These are phyloP conservation scores for Carcina quercana DNA, from an alignment of 2,888 invertebrate species.

Conservation along the genomic window DNA sequence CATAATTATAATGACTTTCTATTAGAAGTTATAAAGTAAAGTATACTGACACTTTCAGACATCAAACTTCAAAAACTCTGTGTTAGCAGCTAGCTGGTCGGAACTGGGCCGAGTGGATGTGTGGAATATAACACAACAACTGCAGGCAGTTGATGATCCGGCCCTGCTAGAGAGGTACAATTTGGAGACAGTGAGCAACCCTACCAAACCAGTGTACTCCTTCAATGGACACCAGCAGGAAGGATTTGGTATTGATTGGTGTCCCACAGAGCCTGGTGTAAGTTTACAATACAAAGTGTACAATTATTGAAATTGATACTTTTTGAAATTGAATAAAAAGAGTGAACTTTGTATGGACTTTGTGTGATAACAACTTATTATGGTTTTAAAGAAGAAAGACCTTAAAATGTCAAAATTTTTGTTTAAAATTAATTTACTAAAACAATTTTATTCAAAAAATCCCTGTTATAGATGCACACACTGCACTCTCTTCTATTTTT, in stretches of 20 bases:
- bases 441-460: too few relatives aligned
- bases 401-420: too few relatives aligned
- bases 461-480: too few relatives aligned
- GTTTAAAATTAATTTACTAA: too few relatives aligned
- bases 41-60: conserved; percentile 46
- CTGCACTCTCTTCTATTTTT: too few relatives aligned
- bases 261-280: conserved; percentile 83
- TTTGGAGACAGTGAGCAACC: conserved; percentile 70
- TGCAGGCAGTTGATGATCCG: conserved; percentile 86
- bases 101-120: conserved; percentile 94
- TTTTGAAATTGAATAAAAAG: too few relatives aligned
- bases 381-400: too few relatives aligned
- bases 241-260: conserved; percentile 98
- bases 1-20: neutral
- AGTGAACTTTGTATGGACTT: too few relatives aligned
- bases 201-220: conserved; percentile 82
- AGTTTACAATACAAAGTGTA: conserved; percentile 25
- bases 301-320: too few relatives aligned
- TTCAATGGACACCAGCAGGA: conserved; percentile 95
- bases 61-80: conserved; percentile 76
- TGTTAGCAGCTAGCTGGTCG: conserved; percentile 95
- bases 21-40: neutral
- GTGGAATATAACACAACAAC: conserved; percentile 89
- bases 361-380: too few relatives aligned
- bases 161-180: conserved; percentile 77